phyloP scores from a whole-genome alignment of 2,888 invertebrate species.

The Plagodis pulveraria region DNA sequence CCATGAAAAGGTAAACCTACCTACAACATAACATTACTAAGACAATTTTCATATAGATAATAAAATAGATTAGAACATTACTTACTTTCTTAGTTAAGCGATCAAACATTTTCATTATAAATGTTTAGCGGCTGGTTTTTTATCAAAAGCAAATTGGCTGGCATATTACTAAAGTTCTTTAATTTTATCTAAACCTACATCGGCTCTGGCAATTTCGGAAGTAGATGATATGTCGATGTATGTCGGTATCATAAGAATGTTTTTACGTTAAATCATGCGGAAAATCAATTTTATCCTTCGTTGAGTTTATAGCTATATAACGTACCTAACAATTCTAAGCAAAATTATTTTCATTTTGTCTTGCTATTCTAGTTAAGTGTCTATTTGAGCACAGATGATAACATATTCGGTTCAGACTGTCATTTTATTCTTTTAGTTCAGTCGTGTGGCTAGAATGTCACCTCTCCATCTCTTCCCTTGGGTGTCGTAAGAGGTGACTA shows the following conservation, averaged over 20 bases:
- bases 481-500: too few species aligned
- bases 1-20: too few species aligned
- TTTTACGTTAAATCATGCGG: slow-evolving; percentile 50
- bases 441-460: too few species aligned
- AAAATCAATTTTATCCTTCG: slow-evolving; percentile 58
- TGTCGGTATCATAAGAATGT: slow-evolving; percentile 32
- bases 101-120: slow-evolving; percentile 29
- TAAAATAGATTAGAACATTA: neutral
- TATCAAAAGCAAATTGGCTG: slow-evolving; percentile 6
- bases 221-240: slow-evolving; percentile 26
- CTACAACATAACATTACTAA: too few species aligned
- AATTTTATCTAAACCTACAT: slow-evolving; percentile 18
- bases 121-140: slow-evolving; percentile 3
- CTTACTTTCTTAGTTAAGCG: slow-evolving; percentile 34
- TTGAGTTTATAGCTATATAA: slow-evolving; percentile 51
- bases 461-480: too few species aligned
- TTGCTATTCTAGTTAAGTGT: slow-evolving; percentile 4
- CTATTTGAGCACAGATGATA: too few species aligned
- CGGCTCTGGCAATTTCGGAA: slow-evolving; percentile 10
- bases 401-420: too few species aligned
- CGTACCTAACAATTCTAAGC: slow-evolving; percentile 24
- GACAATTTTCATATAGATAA: too few species aligned
- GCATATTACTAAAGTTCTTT: slow-evolving; percentile 19
- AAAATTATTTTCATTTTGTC: slow-evolving; percentile 17
- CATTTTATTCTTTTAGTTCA: too few species aligned